A percentile compares a stretch with the other conserved stretches of the same genome.
phyloP scores from a whole-genome alignment of 2,113 vertebrate species.

The Murina feae region DNA sequence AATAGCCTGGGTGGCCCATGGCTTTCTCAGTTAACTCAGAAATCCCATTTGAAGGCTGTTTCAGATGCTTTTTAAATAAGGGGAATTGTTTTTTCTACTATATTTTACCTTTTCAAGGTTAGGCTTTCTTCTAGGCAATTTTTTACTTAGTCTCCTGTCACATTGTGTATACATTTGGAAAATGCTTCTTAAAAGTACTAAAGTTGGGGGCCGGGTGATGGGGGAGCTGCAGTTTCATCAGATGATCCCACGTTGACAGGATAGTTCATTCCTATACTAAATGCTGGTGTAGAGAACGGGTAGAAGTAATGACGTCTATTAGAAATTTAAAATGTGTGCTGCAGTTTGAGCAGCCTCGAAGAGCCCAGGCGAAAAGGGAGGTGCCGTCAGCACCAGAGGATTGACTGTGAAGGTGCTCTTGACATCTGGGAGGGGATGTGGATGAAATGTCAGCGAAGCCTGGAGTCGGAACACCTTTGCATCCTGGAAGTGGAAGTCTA shows the following conservation, averaged over 20 bases:
- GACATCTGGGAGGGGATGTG: not conserved
- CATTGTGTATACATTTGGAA: not conserved
- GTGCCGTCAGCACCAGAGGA: not conserved
- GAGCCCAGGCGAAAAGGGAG: not conserved
- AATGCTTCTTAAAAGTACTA: not conserved
- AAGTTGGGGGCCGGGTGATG: rapidly evolving
- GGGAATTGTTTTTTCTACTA: not conserved
- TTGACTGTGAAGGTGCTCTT: not conserved
- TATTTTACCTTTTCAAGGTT: not conserved
- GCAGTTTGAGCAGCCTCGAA: not conserved
- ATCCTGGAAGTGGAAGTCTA: not conserved
- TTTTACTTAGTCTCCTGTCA: not conserved
- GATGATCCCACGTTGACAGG: not conserved
- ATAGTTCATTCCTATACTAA: not conserved
- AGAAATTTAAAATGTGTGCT: not conserved
- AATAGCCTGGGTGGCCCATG: not conserved
- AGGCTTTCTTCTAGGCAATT: not conserved
- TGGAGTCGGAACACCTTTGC: not conserved
- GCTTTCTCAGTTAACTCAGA: not conserved
- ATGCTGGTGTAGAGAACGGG: not conserved
- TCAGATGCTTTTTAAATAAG: not conserved
- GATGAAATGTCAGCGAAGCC: not conserved
- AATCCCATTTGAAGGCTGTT: not conserved
- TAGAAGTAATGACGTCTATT: not conserved
- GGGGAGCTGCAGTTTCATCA: not conserved